A percentile compares a stretch with the other conserved stretches of the same genome.
Conservation (phyloP, 2,113 vertebrate species). For the Chascanopsetta lugubris region DNA sequence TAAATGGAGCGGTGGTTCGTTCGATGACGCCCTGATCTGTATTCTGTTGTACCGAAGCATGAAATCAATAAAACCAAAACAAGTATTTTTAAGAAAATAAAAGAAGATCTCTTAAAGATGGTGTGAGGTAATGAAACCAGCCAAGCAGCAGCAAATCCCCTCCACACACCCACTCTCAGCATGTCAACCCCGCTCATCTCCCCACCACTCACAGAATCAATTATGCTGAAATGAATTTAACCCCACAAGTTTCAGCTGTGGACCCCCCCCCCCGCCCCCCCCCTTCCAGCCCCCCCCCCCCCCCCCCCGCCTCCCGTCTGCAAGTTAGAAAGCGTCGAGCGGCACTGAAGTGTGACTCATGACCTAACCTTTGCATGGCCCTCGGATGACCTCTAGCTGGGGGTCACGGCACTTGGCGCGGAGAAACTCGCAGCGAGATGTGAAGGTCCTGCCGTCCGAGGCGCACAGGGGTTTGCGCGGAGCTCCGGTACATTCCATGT, state of each 20-base stretch:
- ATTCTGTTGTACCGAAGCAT: neutral
- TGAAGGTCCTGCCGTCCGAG: slow-evolving; percentile 94
- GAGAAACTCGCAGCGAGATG: slow-evolving; percentile 95
- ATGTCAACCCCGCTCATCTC: slow-evolving; percentile 57
- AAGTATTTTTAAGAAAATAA: slow-evolving; percentile 8
- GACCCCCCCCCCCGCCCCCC: no score
- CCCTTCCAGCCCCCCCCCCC: no score
- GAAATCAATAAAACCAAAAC: slow-evolving; percentile 4
- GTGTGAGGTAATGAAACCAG: slow-evolving; percentile 31
- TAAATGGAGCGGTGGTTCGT: neutral
- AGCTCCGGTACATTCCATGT: slow-evolving; percentile 87
- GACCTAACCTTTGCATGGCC: slow-evolving; percentile 93
- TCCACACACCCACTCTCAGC: slow-evolving; percentile 11
- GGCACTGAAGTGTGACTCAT: slow-evolving; percentile 69
- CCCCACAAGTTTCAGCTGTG: slow-evolving; percentile 59
- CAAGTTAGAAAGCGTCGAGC: slow-evolving; percentile 47
- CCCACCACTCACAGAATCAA: slow-evolving; percentile 69
- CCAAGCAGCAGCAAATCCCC: slow-evolving; percentile 5
- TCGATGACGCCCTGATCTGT: neutral
- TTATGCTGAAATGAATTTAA: slow-evolving; percentile 76
- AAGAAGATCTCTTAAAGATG: slow-evolving; percentile 15
- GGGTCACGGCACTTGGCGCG: slow-evolving; percentile 97
- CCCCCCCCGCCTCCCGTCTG: no score
- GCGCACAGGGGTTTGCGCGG: slow-evolving; percentile 92
- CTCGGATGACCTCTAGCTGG: slow-evolving; percentile 91